Evolutionary conservation across 2,888 invertebrate species (phyloP).

Genomic region (Callimorpha dominula): DNA sequence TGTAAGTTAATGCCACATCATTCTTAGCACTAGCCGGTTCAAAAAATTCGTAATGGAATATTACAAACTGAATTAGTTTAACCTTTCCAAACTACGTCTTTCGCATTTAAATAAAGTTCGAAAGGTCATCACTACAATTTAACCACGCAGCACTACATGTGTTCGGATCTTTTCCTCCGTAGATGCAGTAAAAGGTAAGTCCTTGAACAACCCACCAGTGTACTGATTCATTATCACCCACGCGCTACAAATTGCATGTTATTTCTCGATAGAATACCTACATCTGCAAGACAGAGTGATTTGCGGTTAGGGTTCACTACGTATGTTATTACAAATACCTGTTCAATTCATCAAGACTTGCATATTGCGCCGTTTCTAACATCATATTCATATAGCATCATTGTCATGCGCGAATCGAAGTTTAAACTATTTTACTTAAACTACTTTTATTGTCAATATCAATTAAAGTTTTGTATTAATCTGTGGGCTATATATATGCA

Average conservation of each 20-base stretch:
- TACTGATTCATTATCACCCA: conserved; percentile 80
- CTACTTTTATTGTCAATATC: not conserved
- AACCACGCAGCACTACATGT: conserved; percentile 45
- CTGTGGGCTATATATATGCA: no score
- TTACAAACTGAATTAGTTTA: not conserved
- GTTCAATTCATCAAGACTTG: conserved; percentile 4
- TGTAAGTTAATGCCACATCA: not conserved
- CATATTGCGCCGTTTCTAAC: conserved; percentile 10
- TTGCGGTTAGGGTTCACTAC: conserved; percentile 49
- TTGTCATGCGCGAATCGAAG: no score
- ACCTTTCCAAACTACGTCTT: not conserved
- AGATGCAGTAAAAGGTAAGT: conserved; percentile 80
- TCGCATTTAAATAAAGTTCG: conserved; percentile 9
- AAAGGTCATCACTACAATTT: conserved; percentile 24
- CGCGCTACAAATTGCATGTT: conserved; percentile 66
- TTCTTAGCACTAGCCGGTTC: not conserved
- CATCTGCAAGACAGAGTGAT: conserved; percentile 36
- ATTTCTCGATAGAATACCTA: conserved; percentile 57
- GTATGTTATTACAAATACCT: conserved; percentile 37
- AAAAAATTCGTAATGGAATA: not conserved
- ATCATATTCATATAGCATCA: not conserved
- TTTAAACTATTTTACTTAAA: not conserved
- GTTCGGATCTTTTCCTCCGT: conserved; percentile 59
- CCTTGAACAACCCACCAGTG: conserved; percentile 77
- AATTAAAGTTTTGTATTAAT: no score